Evolutionary conservation across 2,797 vertebrate species (phyloP).

Genomic region (Mormyrops boulengeri): DNA sequence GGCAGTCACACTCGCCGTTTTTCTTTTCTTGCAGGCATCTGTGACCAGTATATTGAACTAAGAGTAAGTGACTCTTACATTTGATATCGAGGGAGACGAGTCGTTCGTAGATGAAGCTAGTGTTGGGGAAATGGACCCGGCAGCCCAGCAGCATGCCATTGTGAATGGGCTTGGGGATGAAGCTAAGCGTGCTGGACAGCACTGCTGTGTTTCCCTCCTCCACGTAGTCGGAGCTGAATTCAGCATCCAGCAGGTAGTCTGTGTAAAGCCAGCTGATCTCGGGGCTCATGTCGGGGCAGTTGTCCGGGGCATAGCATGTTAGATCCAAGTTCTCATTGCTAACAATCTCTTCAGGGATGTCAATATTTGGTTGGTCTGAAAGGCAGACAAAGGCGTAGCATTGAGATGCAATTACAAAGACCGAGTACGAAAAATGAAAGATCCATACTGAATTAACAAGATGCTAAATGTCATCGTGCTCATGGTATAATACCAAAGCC

Average conservation of each 20-base stretch:
- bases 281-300: conserved; percentile 79
- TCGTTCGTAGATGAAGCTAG: conserved; percentile 70
- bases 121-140: conserved; percentile 75
- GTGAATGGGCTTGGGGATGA: conserved; percentile 74
- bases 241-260: conserved; percentile 70
- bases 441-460: neutral
- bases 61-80: conserved; percentile 62
- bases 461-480: neutral
- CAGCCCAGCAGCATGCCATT: conserved; percentile 81
- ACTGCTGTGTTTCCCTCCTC: conserved; percentile 78
- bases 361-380: conserved; percentile 77
- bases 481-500: neutral
- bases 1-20: neutral
- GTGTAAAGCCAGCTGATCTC: conserved; percentile 81
- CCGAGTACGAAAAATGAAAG: neutral
- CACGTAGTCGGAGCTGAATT: conserved; percentile 61
- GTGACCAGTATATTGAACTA: neutral
- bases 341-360: conserved; percentile 74
- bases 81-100: conserved; percentile 76
- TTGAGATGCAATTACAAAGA: neutral
- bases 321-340: conserved; percentile 73
- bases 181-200: conserved; percentile 72
- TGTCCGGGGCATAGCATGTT: conserved; percentile 79
- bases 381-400: neutral
- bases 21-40: neutral